Percentiles rank a stretch among this genome's conserved stretches.
These are phyloP conservation scores for Drosophila neocordata DNA, from an alignment of 1,140 invertebrate species.

Conservation along the genomic window DNA sequence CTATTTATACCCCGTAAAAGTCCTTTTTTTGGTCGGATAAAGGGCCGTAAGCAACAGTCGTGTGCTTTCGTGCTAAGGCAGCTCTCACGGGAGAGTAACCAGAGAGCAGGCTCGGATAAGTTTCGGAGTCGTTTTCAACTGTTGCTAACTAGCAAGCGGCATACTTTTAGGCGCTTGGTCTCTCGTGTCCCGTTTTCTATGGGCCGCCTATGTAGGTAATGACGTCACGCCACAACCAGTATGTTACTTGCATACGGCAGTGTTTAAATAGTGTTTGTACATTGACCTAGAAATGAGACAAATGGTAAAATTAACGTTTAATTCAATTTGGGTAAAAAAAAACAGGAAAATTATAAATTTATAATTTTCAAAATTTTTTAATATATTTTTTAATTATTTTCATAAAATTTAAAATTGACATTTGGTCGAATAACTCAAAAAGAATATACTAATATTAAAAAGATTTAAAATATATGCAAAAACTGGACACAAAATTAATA, in stretches of 20 bases:
- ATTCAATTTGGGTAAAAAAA: too few relatives aligned
- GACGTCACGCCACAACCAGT: constrained; percentile 58
- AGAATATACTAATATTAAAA: too few relatives aligned
- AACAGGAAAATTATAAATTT: too few relatives aligned
- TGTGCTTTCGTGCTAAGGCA: neutral
- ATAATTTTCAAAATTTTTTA: too few relatives aligned
- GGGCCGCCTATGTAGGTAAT: constrained; percentile 63
- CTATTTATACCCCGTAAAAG: constrained; percentile 59
- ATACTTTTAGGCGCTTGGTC: constrained; percentile 55
- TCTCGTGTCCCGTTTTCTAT: constrained; percentile 46
- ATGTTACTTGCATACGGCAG: constrained; percentile 49
- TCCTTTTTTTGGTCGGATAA: neutral
- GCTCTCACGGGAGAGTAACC: constrained; percentile 38
- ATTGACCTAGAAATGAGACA: neutral
- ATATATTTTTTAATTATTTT: too few relatives aligned
- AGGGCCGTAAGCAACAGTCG: neutral
- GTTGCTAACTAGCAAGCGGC: constrained; percentile 69
- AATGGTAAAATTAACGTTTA: neutral
- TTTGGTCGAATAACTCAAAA: too few relatives aligned
- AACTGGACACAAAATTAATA: too few relatives aligned
- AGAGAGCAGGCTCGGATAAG: constrained; percentile 44
- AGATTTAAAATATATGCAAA: too few relatives aligned
- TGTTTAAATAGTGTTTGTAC: constrained; percentile 15
- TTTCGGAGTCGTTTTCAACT: constrained; percentile 55
- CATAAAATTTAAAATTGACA: too few relatives aligned